Evolutionary conservation across 2,888 invertebrate genomes (phyloP).

Genomic region (Lypha dubia): DNA sequence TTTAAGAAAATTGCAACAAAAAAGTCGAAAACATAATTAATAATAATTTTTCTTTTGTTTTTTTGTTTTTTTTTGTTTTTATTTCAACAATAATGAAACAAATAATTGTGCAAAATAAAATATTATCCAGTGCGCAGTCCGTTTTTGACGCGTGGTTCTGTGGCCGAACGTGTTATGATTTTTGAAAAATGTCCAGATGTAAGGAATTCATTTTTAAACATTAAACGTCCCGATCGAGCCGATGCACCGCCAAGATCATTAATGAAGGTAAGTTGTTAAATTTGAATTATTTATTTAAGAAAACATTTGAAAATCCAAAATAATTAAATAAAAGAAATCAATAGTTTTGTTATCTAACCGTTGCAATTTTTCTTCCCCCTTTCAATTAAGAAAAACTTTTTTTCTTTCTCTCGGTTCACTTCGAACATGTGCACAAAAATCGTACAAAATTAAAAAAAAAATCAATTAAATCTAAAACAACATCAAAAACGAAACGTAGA

Average conservation of each 20-base stretch:
- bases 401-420: background rate
- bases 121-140: constrained; percentile 85
- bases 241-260: constrained; percentile 79
- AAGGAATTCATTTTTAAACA: constrained; percentile 84
- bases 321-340: background rate
- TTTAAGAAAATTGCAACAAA: constrained; percentile 19
- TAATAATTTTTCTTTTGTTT: constrained; percentile 19
- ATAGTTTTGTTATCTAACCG: constrained; percentile 63
- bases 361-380: constrained; percentile 36
- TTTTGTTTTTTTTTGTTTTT: constrained; percentile 39
- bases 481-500: constrained; percentile 29
- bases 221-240: constrained; percentile 82
- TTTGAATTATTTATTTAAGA: constrained; percentile 5
- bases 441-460: constrained; percentile 13
- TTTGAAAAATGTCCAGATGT: constrained; percentile 95
- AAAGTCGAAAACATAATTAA: constrained; percentile 1
- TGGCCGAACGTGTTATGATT: constrained; percentile 94
- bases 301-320: background rate
- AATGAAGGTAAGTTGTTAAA: constrained; percentile 78
- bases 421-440: constrained; percentile 48
- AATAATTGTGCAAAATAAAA: background rate
- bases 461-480: constrained; percentile 40
- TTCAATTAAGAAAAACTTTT: constrained; percentile 45
- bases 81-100: constrained; percentile 1
- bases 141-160: constrained; percentile 90